Evolutionary conservation across 2,888 invertebrate species (phyloP), one percentile per base, ranked within the genome.

Genomic region (Coronaproctus castanopsis): DNA sequence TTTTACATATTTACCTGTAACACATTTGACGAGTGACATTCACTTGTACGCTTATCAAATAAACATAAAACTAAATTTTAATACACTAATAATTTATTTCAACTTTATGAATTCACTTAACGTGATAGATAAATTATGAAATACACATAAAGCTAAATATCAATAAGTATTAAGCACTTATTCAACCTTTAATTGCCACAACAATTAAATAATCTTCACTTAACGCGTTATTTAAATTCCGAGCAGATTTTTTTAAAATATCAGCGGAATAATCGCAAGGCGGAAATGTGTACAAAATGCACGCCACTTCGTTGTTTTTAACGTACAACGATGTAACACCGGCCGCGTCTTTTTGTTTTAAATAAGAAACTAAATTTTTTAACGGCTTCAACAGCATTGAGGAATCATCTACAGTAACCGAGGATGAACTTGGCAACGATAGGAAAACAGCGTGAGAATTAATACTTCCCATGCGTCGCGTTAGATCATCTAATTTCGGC

Each of bases 261-360:
- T 93, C 91, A n/a, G 90, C 84, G 50, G 93, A 92, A 72, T 95
- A 96, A 58, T 87, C 82, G 75, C 95, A 95, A n/a, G 95, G 95
- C 62, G 96, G 96, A 73, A 97, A 96, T 54, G 95, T 92, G 73
- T 97, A 96, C 48, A 96, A 76, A 3, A 96, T 92, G 24, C 93
- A 95, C n/a, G 90, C 88, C 1, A 87, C 87, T 70, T 88, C 90
- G 0, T 88, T 87, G 70, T 91, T 90, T 72, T 90, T 90, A 68
- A 87, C 88, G 21, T 87, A 72, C 21, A 96, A 75, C 1, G 92
- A 90, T 66, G 97, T 93, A 0, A 97, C 96, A 62, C 98, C 98
- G 3, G 97, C 97, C 23, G 98, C 97, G 73, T 97, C 96, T 73
- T 98, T 98, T 70, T 96, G 96, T 70, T 95, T 93, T 59, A 98